Evolutionary conservation across 1,140 invertebrate species (phyloP).

Genomic region (Saccostrea glomerata): DNA sequence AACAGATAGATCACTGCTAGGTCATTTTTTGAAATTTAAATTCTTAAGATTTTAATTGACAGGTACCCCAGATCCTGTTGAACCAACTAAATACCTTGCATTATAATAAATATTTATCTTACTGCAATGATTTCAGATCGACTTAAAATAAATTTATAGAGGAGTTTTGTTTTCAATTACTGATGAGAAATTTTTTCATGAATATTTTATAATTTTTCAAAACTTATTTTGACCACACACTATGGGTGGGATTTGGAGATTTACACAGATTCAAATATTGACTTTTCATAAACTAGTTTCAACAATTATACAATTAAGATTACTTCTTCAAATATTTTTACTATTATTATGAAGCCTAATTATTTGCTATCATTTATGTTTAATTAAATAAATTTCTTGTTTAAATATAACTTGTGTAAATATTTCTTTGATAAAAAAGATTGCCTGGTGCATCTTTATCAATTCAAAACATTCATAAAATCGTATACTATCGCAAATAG

Average conservation of each 20-base stretch:
- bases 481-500: not conserved
- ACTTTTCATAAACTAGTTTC: not conserved
- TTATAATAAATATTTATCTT: not conserved
- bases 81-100: not conserved
- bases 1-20: not conserved
- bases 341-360: not conserved
- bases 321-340: not conserved
- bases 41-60: not conserved
- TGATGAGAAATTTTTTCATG: not conserved
- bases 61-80: not conserved
- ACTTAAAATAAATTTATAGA: not conserved
- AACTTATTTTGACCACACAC: not conserved
- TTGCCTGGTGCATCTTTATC: slow-evolving; percentile 1
- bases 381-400: not conserved
- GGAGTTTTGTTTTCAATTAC: not conserved
- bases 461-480: not conserved
- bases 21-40: not conserved
- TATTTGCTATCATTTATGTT: not conserved
- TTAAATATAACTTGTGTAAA: not conserved
- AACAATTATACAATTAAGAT: not conserved
- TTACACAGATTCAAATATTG: not conserved
- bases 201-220: not conserved
- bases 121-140: not conserved
- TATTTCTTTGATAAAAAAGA: not conserved
- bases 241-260: not conserved